A percentile compares a stretch with the other conserved stretches of the same genome.
Conservation (phyloP, 2,113 vertebrate genomes). For the Turdus rufiventris region DNA sequence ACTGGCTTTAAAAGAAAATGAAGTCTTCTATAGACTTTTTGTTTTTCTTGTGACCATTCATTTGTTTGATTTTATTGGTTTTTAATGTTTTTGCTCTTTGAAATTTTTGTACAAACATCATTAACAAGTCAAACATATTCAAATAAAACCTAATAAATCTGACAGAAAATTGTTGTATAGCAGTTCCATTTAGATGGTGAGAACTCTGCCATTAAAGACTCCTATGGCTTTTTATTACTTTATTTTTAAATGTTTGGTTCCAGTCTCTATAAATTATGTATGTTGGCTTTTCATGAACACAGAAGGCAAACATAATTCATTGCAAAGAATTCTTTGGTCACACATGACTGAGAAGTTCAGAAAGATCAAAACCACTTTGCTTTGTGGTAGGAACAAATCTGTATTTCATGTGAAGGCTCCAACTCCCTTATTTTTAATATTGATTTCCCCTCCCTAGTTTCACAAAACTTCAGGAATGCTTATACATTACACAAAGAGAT, state of each 20-base stretch:
- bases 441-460: not conserved
- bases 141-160: constrained; percentile 66
- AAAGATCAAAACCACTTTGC: constrained; percentile 59
- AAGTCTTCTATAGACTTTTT: not conserved
- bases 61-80: not conserved
- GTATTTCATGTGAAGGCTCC: constrained; percentile 50
- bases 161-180: constrained; percentile 38
- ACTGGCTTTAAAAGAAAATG: not conserved
- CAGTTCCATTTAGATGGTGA: constrained; percentile 2
- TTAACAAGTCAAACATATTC: not conserved
- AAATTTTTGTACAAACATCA: constrained; percentile 19
- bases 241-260: constrained; percentile 40
- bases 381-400: constrained; percentile 43
- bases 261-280: constrained; percentile 68
- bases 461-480: constrained; percentile 51
- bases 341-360: constrained; percentile 62
- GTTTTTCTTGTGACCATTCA: not conserved
- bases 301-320: constrained; percentile 69
- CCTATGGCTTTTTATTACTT: constrained; percentile 50
- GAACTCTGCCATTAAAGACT: constrained; percentile 50
- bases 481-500: constrained; percentile 24
- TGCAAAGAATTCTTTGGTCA: constrained; percentile 68
- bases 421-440: constrained; percentile 43
- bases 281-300: constrained; percentile 72
- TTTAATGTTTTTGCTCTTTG: not conserved